A percentile compares a stretch with the other conserved stretches of the same genome.
These are phyloP conservation scores for Geodia barretti DNA, from an alignment of 37 sponge, comb jelly and placozoan genomes.

Conservation along the genomic window DNA sequence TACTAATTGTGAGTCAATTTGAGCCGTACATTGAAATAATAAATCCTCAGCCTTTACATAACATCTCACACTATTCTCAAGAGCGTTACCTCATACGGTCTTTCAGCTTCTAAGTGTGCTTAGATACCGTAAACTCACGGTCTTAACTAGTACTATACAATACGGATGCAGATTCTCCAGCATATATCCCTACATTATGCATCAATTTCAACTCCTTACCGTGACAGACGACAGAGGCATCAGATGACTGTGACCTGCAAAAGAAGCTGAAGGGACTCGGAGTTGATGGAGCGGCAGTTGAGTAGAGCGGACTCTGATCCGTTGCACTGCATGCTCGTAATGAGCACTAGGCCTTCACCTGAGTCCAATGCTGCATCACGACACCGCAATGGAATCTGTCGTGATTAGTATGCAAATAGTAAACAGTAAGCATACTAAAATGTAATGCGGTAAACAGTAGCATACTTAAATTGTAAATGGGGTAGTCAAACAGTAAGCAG, in stretches of 20 bases:
- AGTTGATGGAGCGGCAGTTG: conserved; percentile 3
- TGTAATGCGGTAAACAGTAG: too few relatives aligned
- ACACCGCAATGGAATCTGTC: conserved; percentile 5
- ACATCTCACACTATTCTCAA: too few relatives aligned
- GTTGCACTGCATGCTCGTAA: conserved; percentile 22
- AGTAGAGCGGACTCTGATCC: conserved; percentile 40
- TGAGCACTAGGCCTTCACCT: conserved; percentile 17
- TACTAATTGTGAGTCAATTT: too few relatives aligned
- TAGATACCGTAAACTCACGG: background rate
- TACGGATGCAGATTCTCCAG: background rate
- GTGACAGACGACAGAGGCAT: conserved; percentile 56
- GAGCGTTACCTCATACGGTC: too few relatives aligned
- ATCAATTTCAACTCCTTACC: conserved; percentile 1
- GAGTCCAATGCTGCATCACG: background rate
- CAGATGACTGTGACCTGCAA: conserved; percentile 23
- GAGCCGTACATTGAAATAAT: too few relatives aligned
- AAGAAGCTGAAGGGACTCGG: background rate
- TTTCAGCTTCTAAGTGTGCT: too few relatives aligned
- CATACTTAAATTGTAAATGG: too few relatives aligned
- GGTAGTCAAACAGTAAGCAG: too few relatives aligned
- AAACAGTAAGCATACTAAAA: too few relatives aligned
- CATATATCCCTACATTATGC: background rate
- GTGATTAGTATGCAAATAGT: too few relatives aligned
- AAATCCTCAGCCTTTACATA: too few relatives aligned
- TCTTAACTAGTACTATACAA: background rate